Conservation (phyloP, 1,140 invertebrate species). For the Mizuhopecten yessoensis region DNA sequence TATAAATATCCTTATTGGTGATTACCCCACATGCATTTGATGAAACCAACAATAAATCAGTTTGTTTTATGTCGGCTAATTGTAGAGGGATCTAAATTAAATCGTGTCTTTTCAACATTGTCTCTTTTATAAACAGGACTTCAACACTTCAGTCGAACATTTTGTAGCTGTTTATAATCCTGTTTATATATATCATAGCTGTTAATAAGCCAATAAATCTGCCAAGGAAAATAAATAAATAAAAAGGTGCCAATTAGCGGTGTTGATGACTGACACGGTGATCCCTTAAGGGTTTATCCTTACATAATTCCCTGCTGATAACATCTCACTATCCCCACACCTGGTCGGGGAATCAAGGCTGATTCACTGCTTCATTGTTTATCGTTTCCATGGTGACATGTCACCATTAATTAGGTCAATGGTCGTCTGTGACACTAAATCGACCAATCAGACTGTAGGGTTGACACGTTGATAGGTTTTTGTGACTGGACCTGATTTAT, state of each 20-base stretch:
- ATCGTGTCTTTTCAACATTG: neutral
- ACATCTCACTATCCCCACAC: neutral
- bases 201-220: slow-evolving; percentile 10
- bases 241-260: neutral
- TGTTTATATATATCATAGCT: neutral
- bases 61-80: too few species aligned
- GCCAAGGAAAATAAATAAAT: neutral
- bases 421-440: slow-evolving; percentile 20
- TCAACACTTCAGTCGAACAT: neutral
- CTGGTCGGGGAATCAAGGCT: neutral
- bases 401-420: slow-evolving; percentile 38
- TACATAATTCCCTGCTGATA: slow-evolving; percentile 18
- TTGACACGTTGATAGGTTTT: slow-evolving; percentile 30
- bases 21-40: too few species aligned
- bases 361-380: slow-evolving; percentile 33
- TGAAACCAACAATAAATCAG: too few species aligned
- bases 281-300: neutral
- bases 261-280: neutral
- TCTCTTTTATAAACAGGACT: too few species aligned
- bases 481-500: neutral
- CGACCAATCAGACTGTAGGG: slow-evolving; percentile 21
- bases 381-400: neutral
- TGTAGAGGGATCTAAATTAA: neutral
- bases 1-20: too few species aligned
- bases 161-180: neutral